A percentile compares a stretch with the other conserved stretches of the same genome.
Conservation (phyloP, 1,140 invertebrate genomes). For the Aphaenogaster ashmeadi region DNA sequence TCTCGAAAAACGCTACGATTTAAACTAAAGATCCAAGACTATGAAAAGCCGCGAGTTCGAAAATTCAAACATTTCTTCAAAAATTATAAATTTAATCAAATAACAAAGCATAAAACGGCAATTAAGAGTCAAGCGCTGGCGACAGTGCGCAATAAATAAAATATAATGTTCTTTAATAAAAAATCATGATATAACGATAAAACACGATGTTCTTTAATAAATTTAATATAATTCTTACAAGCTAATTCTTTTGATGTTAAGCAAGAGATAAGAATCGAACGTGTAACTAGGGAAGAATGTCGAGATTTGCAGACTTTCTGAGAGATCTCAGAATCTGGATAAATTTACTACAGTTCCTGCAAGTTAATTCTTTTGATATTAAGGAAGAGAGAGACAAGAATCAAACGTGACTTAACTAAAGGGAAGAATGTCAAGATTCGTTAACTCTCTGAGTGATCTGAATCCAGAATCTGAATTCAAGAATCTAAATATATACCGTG, state of each 20-base stretch:
- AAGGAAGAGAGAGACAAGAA: not conserved
- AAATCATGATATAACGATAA: too few relatives aligned
- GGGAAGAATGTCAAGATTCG: not conserved
- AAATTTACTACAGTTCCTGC: not conserved
- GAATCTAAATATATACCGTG: slow-evolving; percentile 44
- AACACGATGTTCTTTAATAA: too few relatives aligned
- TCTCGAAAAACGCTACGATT: not conserved
- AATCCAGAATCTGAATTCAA: not conserved
- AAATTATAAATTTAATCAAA: not conserved
- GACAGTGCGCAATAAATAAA: too few relatives aligned
- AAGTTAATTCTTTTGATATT: not conserved
- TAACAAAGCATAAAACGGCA: too few relatives aligned
- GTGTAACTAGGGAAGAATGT: not conserved
- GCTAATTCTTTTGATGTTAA: too few relatives aligned
- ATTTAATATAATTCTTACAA: too few relatives aligned
- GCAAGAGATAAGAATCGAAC: not conserved
- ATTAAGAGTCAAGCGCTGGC: too few relatives aligned
- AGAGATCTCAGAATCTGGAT: not conserved
- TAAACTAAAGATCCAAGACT: not conserved
- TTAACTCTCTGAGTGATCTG: not conserved
- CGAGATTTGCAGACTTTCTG: not conserved
- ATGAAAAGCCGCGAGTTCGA: not conserved
- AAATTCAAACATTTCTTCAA: not conserved
- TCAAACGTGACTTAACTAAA: not conserved
- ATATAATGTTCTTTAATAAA: too few relatives aligned